Conservation (phyloP, 1,140 invertebrate species). For the Choristoneura fumiferana region DNA sequence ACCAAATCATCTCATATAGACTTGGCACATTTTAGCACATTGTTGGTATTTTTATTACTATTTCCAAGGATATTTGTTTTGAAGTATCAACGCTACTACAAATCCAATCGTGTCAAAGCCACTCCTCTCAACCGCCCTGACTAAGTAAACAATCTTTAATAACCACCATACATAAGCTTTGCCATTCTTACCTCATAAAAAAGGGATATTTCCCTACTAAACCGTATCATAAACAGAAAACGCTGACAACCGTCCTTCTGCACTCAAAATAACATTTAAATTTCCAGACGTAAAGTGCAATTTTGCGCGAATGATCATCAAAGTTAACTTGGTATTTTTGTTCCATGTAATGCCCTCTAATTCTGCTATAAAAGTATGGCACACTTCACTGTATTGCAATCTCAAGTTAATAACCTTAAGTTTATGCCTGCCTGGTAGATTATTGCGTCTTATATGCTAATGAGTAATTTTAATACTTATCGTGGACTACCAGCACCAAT, state of each 20-base stretch:
- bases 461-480: background rate
- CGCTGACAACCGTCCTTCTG: constrained; percentile 25
- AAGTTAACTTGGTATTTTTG: constrained; percentile 25
- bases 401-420: constrained; percentile 70
- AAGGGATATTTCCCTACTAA: constrained; percentile 72
- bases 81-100: no score
- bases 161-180: constrained; percentile 60
- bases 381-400: constrained; percentile 72
- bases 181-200: constrained; percentile 70
- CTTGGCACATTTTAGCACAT: no score
- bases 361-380: constrained; percentile 67
- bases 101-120: no score
- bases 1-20: no score
- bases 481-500: no score
- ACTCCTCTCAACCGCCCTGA: constrained; percentile 29
- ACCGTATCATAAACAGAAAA: constrained; percentile 66
- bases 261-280: constrained; percentile 25
- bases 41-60: no score
- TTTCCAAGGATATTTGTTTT: no score
- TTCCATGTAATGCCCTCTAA: constrained; percentile 58
- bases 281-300: constrained; percentile 24
- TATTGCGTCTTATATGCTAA: constrained; percentile 24
- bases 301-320: constrained; percentile 22
- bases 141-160: constrained; percentile 65
- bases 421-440: constrained; percentile 46